Evolutionary conservation across 2,797 vertebrate genomes (phyloP).

Genomic region (Phaenicophaeus curvirostris): DNA sequence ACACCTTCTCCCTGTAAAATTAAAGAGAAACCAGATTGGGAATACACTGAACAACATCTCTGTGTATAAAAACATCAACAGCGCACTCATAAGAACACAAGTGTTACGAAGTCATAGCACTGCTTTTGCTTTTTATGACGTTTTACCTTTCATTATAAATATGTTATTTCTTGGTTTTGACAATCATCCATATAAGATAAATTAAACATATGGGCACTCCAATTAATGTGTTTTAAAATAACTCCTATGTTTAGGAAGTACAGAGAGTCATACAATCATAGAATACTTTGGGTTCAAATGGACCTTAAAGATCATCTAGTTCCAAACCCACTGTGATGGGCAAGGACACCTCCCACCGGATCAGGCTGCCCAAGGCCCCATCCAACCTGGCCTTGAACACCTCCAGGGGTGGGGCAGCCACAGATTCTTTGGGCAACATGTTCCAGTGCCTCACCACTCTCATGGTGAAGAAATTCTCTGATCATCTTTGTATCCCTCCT

Average conservation of each 20-base stretch:
- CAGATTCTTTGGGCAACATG: too few species aligned
- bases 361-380: too few species aligned
- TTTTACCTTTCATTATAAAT: neutral
- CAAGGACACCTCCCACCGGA: too few species aligned
- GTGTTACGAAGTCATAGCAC: neutral
- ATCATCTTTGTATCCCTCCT: too few species aligned
- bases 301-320: too few species aligned
- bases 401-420: too few species aligned
- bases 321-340: too few species aligned
- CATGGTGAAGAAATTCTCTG: too few species aligned
- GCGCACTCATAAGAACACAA: rapidly evolving
- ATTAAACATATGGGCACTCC: neutral
- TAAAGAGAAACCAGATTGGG: neutral
- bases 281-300: too few species aligned
- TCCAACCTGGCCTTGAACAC: too few species aligned
- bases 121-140: neutral
- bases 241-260: constrained; percentile 25
- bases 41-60: neutral
- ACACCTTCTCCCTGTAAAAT: neutral
- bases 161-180: neutral
- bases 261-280: neutral
- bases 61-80: neutral
- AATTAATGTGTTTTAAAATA: neutral
- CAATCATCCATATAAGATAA: neutral
- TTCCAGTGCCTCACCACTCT: too few species aligned